Percentiles rank a stretch among this genome's conserved stretches.
Evolutionary conservation across 2,797 vertebrate genomes (phyloP).

Genomic region (Micropoecilia bifurca): DNA sequence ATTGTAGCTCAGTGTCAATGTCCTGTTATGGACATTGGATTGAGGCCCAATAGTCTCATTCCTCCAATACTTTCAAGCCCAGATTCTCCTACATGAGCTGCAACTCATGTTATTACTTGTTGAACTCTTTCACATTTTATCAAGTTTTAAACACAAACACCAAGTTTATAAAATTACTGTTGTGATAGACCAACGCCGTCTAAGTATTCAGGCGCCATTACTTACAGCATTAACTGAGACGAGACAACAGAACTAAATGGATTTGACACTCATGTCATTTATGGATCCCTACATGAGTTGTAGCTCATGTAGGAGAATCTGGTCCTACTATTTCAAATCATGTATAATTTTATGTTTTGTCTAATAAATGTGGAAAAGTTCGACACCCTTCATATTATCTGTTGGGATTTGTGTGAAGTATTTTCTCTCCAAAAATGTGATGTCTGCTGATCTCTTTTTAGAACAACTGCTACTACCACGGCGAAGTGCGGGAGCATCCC

Average conservation of each 20-base stretch:
- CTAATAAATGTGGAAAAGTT: neutral
- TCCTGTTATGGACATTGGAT: too few species aligned
- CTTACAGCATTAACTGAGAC: neutral
- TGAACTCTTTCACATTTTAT: neutral
- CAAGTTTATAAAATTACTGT: neutral
- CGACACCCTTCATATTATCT: neutral
- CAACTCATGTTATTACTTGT: neutral
- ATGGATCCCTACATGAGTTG: neutral
- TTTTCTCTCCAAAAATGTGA: neutral
- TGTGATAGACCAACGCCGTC: neutral
- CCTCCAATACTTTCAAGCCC: neutral
- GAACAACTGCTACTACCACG: slow-evolving; percentile 81
- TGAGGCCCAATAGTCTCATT: too few species aligned
- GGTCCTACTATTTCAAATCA: neutral
- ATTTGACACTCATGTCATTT: too few species aligned
- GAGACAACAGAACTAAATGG: neutral
- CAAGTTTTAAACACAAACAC: neutral
- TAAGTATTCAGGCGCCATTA: neutral
- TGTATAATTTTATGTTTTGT: neutral
- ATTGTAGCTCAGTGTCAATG: too few species aligned
- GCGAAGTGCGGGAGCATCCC: slow-evolving; percentile 65
- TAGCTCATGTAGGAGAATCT: neutral
- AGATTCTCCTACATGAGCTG: neutral
- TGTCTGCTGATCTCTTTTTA: slow-evolving; percentile 52
- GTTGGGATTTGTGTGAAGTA: neutral